Conservation (phyloP, 2,888 invertebrate genomes). For the Synergus laeviventris region DNA sequence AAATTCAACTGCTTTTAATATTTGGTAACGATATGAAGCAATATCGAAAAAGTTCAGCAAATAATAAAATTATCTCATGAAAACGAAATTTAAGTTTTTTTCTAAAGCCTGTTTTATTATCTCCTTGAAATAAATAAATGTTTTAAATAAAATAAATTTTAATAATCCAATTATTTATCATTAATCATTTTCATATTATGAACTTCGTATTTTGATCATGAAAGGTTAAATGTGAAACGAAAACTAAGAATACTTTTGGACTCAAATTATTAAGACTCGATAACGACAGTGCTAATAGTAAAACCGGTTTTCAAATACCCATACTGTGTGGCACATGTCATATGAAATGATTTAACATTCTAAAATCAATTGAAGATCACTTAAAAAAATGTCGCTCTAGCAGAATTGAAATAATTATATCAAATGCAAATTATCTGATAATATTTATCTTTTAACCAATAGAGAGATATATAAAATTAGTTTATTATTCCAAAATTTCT, state of each 20-base stretch:
- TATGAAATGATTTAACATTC: background rate
- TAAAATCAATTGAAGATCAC: background rate
- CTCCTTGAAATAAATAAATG: too few species aligned
- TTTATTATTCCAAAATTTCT: too few species aligned
- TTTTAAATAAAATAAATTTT: background rate
- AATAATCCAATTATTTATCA: background rate
- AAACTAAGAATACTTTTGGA: background rate
- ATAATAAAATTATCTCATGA: too few species aligned
- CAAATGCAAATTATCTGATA: background rate
- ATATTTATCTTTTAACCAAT: too few species aligned
- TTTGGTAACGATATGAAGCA: too few species aligned
- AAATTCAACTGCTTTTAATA: too few species aligned
- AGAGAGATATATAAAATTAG: too few species aligned
- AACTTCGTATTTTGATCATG: background rate
- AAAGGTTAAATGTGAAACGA: background rate
- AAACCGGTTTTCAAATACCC: background rate
- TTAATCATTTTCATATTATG: background rate
- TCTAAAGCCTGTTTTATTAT: too few species aligned
- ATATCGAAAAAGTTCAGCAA: too few species aligned
- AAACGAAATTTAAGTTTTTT: too few species aligned
- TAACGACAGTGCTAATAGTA: conserved; percentile 2
- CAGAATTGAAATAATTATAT: background rate
- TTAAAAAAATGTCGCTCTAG: background rate
- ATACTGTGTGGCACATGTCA: background rate
- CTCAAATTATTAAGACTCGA: background rate